These are phyloP conservation scores for Lynx canadensis DNA, from an alignment of 2,113 vertebrate genomes.

Conservation along the genomic window DNA sequence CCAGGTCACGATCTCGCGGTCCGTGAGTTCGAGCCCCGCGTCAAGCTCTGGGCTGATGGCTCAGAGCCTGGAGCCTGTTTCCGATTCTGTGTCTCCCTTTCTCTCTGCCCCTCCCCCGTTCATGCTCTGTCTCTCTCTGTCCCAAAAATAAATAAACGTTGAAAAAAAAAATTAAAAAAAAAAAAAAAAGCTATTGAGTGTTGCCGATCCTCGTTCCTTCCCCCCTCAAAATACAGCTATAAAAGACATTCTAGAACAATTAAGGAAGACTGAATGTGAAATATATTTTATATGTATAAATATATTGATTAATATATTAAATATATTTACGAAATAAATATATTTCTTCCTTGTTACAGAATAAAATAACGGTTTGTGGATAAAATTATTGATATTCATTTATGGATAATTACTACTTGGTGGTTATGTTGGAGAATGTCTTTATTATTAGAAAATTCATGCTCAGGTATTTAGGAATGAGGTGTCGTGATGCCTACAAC, in stretches of 20 bases:
- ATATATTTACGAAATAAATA: too few relatives aligned
- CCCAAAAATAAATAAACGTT: too few relatives aligned
- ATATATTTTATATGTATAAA: too few relatives aligned
- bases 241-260: background rate
- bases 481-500: background rate
- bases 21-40: too few relatives aligned
- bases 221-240: background rate
- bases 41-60: too few relatives aligned
- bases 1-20: too few relatives aligned
- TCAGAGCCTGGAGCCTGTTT: too few relatives aligned
- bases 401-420: background rate
- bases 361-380: background rate
- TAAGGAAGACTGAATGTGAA: background rate
- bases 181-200: background rate
- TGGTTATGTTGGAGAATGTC: background rate
- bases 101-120: too few relatives aligned
- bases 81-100: too few relatives aligned
- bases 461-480: background rate
- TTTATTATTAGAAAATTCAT: background rate
- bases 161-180: too few relatives aligned
- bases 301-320: too few relatives aligned
- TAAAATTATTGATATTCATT: background rate
- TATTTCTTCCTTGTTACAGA: background rate
- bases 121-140: too few relatives aligned
- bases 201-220: background rate